phyloP scores from a whole-genome alignment of 1,140 invertebrate species.

The Grapholita molesta region DNA sequence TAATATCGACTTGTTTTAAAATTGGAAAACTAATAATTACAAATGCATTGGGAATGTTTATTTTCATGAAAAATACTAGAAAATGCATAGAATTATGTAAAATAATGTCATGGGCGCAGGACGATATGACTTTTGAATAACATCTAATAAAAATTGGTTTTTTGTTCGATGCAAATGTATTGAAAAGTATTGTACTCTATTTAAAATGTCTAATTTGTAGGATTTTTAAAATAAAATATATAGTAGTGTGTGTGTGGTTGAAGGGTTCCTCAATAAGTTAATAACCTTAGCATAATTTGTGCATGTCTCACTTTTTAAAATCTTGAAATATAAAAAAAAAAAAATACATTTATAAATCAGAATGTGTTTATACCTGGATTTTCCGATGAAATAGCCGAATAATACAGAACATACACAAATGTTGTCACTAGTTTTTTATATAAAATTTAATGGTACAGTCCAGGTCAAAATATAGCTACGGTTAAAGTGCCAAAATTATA shows the following conservation, averaged over 20 bases:
- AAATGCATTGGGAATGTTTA: constrained; percentile 12
- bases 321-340: not conserved
- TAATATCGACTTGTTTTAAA: not conserved
- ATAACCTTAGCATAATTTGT: not conserved
- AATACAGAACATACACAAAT: too few relatives aligned
- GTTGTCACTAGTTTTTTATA: too few relatives aligned
- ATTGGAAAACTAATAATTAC: not conserved
- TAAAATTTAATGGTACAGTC: too few relatives aligned
- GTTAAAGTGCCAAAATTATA: too few relatives aligned
- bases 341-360: not conserved
- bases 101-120: constrained; percentile 25
- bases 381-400: too few relatives aligned
- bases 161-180: constrained; percentile 21
- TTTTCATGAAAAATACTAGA: constrained; percentile 2
- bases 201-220: constrained; percentile 19
- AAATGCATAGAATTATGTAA: constrained; percentile 32
- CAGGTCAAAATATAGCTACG: too few relatives aligned
- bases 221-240: not conserved
- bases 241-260: not conserved
- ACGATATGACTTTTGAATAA: constrained; percentile 26
- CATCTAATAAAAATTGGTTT: constrained; percentile 17
- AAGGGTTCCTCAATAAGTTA: not conserved
- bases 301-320: not conserved
- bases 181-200: constrained; percentile 30
- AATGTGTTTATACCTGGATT: too few relatives aligned